Percentiles rank a stretch among this genome's conserved stretches.
Evolutionary conservation across 1,140 invertebrate genomes (phyloP).

Genomic region (Pteromalus puparum): DNA sequence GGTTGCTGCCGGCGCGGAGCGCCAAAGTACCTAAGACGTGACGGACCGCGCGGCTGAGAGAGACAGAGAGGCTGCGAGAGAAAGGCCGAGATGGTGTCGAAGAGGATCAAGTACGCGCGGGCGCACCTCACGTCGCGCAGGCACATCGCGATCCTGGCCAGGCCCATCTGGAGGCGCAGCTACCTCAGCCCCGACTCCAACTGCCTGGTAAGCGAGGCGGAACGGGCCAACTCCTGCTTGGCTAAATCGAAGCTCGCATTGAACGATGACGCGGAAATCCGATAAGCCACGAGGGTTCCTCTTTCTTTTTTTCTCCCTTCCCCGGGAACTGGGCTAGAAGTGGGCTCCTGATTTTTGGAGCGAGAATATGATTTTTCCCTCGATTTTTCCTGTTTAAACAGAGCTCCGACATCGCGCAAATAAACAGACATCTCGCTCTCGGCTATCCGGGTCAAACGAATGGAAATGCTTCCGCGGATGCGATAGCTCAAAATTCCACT

Average conservation of each 20-base stretch:
- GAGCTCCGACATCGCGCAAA: neutral
- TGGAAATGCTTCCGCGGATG: neutral
- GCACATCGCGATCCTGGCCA: slow-evolving; percentile 62
- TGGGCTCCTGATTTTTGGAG: no score
- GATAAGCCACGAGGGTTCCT: slow-evolving; percentile 7
- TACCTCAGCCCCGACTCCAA: slow-evolving; percentile 57
- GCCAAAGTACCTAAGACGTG: slow-evolving; percentile 22
- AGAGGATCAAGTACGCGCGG: slow-evolving; percentile 67
- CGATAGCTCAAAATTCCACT: neutral
- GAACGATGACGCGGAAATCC: slow-evolving; percentile 7
- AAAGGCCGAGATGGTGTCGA: slow-evolving; percentile 58
- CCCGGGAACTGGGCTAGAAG: neutral
- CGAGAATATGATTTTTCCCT: no score
- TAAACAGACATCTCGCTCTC: neutral
- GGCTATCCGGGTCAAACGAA: neutral
- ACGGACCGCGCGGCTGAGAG: neutral
- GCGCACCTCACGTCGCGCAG: slow-evolving; percentile 63
- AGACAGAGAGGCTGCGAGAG: neutral
- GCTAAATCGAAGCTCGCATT: neutral
- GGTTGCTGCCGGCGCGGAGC: slow-evolving; percentile 3
- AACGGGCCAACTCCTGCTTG: no score
- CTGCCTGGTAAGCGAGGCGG: slow-evolving; percentile 55
- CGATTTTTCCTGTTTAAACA: neutral
- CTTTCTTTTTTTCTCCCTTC: no score
- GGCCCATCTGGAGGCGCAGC: slow-evolving; percentile 64